Conservation (phyloP, 2,888 invertebrate genomes). For the Nymphalis c-album region DNA sequence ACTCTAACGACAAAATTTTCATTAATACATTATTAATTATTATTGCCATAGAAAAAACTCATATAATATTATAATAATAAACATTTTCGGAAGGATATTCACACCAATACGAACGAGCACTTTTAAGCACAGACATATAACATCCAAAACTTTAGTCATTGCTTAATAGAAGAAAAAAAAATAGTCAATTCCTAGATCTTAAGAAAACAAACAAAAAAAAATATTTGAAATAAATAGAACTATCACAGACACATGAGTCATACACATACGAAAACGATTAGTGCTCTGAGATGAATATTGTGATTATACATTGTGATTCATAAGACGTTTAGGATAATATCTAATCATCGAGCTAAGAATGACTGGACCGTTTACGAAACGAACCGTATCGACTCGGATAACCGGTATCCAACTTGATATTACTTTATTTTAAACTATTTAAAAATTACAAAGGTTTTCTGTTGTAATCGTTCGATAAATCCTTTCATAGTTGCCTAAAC, state of each 20-base stretch:
- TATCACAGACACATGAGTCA: slow-evolving; percentile 79
- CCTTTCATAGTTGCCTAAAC: no score
- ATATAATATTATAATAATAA: no score
- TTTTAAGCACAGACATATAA: slow-evolving; percentile 25
- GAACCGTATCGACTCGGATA: no score
- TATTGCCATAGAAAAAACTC: no score
- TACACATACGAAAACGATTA: slow-evolving; percentile 65
- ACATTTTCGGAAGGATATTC: slow-evolving; percentile 5
- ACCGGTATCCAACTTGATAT: no score
- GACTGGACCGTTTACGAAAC: background rate
- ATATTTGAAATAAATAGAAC: slow-evolving; percentile 66
- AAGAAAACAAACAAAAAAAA: slow-evolving; percentile 48
- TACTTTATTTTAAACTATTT: no score
- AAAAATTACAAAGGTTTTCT: no score
- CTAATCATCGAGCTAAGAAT: slow-evolving; percentile 44
- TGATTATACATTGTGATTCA: slow-evolving; percentile 53
- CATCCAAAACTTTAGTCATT: slow-evolving; percentile 67
- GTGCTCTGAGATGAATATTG: slow-evolving; percentile 57
- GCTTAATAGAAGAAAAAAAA: slow-evolving; percentile 38
- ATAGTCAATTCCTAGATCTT: slow-evolving; percentile 51
- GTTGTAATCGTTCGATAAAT: no score
- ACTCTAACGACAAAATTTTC: no score
- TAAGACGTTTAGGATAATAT: slow-evolving; percentile 58
- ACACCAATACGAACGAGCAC: slow-evolving; percentile 8
- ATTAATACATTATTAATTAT: no score